Percentiles rank a stretch among this genome's conserved stretches.
Evolutionary conservation across 2,797 vertebrate species (phyloP).

Genomic region (Falco cherrug): DNA sequence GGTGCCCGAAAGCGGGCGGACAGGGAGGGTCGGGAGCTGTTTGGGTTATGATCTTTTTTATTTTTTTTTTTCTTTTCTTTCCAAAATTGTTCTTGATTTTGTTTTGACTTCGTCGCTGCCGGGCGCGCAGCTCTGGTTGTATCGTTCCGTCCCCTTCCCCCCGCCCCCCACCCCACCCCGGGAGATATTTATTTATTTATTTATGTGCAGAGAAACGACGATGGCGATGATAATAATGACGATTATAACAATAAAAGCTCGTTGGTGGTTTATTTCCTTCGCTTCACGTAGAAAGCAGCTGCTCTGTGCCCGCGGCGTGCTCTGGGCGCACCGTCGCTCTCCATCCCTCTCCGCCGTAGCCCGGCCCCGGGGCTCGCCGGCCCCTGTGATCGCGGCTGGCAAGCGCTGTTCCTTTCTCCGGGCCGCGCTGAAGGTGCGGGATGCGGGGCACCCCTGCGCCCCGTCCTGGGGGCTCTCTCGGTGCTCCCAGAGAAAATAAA

Average conservation of each 20-base stretch:
- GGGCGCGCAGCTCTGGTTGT: slow-evolving; percentile 69
- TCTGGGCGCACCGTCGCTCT: not conserved
- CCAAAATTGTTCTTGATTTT: not conserved
- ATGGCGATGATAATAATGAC: slow-evolving; percentile 5
- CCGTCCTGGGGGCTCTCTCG: not conserved
- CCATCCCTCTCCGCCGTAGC: not conserved
- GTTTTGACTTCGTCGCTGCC: not conserved
- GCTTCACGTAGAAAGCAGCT: not conserved
- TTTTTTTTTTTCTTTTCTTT: not conserved
- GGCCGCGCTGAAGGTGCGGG: not conserved
- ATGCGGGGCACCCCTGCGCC: accelerated
- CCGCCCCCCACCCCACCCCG: slow-evolving; percentile 29
- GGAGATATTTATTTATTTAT: slow-evolving; percentile 99
- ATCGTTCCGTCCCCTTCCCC: slow-evolving; percentile 67
- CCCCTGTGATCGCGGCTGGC: no score
- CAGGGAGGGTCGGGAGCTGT: not conserved
- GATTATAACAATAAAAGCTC: slow-evolving; percentile 45
- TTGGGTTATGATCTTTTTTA: not conserved
- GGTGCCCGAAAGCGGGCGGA: not conserved
- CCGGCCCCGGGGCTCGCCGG: not conserved
- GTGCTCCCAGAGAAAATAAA: not conserved
- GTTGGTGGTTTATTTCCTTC: slow-evolving; percentile 37
- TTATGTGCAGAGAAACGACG: slow-evolving; percentile 80
- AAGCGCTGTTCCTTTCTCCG: not conserved
- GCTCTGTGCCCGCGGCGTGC: not conserved